Conservation (phyloP, 2,888 invertebrate species). For the Melipona beecheii region DNA sequence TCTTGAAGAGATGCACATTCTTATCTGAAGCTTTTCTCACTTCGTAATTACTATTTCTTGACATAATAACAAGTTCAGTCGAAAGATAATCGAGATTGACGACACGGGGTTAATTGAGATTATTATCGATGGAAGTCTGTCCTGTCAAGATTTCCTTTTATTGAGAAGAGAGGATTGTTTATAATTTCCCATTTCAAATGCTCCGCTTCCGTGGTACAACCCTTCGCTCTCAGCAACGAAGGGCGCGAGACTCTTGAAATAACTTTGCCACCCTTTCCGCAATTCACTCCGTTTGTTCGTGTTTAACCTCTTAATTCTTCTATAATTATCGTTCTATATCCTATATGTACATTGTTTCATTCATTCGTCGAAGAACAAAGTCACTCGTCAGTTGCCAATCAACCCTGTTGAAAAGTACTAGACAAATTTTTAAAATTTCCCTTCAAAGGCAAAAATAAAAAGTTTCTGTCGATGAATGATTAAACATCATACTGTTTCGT, state of each 20-base stretch:
- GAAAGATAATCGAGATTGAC: neutral
- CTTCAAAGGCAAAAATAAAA: neutral
- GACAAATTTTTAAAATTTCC: neutral
- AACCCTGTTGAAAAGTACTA: neutral
- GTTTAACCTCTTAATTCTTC: neutral
- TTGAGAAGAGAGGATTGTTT: neutral
- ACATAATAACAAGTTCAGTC: no score
- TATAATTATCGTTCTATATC: neutral
- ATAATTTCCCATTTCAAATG: neutral
- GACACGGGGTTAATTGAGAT: neutral
- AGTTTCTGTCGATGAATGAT: no score
- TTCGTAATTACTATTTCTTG: no score
- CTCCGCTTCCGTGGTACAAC: accelerated
- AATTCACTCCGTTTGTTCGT: neutral
- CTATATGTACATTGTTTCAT: neutral
- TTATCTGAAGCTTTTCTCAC: no score
- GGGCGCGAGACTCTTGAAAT: neutral
- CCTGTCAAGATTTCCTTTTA: neutral
- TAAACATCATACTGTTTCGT: no score
- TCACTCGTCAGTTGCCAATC: no score
- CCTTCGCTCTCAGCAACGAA: neutral
- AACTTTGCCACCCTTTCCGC: no score
- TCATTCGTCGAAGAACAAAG: no score
- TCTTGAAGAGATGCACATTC: no score
- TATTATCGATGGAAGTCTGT: neutral